These are phyloP conservation scores for Etheostoma spectabile DNA, from an alignment of 2,113 vertebrate species.

Conservation along the genomic window DNA sequence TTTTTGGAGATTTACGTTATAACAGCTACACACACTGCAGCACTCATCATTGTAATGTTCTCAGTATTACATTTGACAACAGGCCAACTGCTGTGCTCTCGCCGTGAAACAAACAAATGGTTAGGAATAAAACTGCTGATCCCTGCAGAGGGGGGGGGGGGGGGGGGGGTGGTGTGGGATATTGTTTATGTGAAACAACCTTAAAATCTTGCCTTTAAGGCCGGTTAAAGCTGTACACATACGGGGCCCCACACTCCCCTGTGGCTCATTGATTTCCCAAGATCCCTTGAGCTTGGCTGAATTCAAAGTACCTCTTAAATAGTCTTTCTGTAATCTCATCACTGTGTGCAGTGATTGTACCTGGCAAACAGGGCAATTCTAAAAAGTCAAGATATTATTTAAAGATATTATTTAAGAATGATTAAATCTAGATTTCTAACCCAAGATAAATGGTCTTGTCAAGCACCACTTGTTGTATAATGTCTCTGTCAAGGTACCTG, in stretches of 20 bases:
- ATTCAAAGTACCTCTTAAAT: constrained; percentile 29
- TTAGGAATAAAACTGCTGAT: constrained; percentile 61
- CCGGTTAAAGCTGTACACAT: constrained; percentile 37
- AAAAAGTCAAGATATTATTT: neutral
- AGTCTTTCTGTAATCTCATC: constrained; percentile 16
- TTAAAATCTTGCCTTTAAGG: constrained; percentile 49
- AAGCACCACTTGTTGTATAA: neutral
- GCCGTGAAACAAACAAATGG: constrained; percentile 46
- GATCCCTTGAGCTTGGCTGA: constrained; percentile 35
- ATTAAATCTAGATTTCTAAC: neutral
- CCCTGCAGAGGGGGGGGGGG: constrained; percentile 27
- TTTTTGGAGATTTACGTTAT: neutral
- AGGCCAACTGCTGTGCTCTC: constrained; percentile 25
- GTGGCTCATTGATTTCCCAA: constrained; percentile 49
- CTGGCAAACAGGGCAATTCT: neutral
- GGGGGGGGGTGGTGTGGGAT: constrained; percentile 13
- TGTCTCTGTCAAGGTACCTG: neutral
- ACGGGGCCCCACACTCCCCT: neutral
- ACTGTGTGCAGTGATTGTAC: neutral
- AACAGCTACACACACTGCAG: constrained; percentile 1
- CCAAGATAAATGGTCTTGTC: neutral
- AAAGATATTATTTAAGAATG: neutral
- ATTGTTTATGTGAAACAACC: constrained; percentile 38
- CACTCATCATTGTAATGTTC: constrained; percentile 25
- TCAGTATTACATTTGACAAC: constrained; percentile 33